phyloP scores from a whole-genome alignment of 2,113 vertebrate genomes.

The Benitochromis conjunctus region DNA sequence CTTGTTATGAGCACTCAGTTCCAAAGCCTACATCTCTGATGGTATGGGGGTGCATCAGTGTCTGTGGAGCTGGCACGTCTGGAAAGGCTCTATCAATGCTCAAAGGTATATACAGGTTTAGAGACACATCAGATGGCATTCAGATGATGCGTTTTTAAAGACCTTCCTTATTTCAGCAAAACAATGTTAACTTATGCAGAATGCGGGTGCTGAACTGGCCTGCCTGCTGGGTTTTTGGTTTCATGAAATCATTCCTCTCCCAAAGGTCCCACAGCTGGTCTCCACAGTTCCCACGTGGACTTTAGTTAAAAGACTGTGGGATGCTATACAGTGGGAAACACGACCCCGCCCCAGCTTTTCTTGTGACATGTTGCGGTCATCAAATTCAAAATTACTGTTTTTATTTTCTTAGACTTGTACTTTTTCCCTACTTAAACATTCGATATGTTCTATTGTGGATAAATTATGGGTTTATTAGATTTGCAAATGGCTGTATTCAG shows the following conservation, averaged over 20 bases:
- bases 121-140: too few relatives aligned
- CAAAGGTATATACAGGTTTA: not conserved
- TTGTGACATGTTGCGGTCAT: not conserved
- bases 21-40: not conserved
- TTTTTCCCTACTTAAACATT: not conserved
- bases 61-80: not conserved
- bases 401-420: not conserved
- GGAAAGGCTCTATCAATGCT: not conserved
- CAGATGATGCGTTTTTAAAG: fast-evolving
- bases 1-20: not conserved
- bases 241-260: not conserved
- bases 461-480: not conserved
- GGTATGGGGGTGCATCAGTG: not conserved
- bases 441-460: fast-evolving
- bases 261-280: not conserved
- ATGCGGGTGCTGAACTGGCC: fast-evolving
- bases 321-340: not conserved
- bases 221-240: not conserved
- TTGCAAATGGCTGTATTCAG: fast-evolving
- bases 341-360: fast-evolving
- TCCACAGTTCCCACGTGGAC: not conserved
- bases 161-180: not conserved
- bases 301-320: not conserved
- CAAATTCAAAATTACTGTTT: fast-evolving
- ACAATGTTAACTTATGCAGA: fast-evolving